phyloP scores from a whole-genome alignment of 92 coral and sea anemone genomes.

The Micromussa lordhowensis region DNA sequence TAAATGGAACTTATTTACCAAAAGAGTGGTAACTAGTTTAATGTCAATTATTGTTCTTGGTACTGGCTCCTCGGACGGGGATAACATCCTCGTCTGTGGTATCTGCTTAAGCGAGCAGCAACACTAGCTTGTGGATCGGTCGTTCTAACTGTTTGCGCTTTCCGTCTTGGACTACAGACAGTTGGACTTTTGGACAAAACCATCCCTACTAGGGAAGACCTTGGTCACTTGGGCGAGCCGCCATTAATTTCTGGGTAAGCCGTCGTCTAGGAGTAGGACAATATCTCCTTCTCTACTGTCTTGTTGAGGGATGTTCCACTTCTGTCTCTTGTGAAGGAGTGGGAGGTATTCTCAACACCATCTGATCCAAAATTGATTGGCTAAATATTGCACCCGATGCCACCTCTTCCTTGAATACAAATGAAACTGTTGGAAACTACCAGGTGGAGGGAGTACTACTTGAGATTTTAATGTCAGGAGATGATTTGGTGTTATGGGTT shows the following conservation, averaged over 20 bases:
- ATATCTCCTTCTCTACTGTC: neutral
- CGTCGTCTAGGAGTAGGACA: slow-evolving; percentile 40
- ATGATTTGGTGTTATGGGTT: slow-evolving; percentile 66
- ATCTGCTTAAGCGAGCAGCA: too few species aligned
- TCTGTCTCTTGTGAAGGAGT: too few species aligned
- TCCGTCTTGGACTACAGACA: neutral
- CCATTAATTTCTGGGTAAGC: slow-evolving; percentile 41
- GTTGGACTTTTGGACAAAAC: neutral
- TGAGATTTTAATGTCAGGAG: slow-evolving; percentile 44
- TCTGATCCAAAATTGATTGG: too few species aligned
- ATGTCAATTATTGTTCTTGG: too few species aligned
- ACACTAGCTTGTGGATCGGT: neutral
- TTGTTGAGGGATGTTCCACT: too few species aligned
- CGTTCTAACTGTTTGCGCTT: neutral
- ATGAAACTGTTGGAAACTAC: slow-evolving; percentile 48
- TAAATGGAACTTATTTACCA: too few species aligned
- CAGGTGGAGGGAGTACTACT: slow-evolving; percentile 59
- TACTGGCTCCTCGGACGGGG: too few species aligned
- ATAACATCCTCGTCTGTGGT: too few species aligned
- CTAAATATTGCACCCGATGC: too few species aligned
- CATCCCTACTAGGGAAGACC: slow-evolving; percentile 42
- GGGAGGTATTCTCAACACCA: too few species aligned
- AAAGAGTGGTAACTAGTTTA: too few species aligned
- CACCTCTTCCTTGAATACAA: slow-evolving; percentile 43
- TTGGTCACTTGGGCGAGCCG: slow-evolving; percentile 33